Percentiles rank a stretch among this genome's conserved stretches.
phyloP scores from a whole-genome alignment of 2,113 vertebrate species.

The Thymallus thymallus region DNA sequence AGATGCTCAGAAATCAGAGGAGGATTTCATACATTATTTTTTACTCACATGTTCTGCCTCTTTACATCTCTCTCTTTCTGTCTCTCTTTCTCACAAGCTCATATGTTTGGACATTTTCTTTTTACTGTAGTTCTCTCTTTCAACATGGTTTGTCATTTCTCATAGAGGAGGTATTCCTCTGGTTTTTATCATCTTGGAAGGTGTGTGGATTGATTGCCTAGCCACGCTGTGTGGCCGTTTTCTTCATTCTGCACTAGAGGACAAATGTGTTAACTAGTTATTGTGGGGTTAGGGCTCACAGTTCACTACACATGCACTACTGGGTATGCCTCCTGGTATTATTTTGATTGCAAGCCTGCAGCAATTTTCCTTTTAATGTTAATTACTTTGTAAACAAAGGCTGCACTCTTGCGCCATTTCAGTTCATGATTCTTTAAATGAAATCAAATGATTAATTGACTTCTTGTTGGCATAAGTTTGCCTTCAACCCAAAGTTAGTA shows the following conservation, averaged over 20 bases:
- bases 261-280: neutral
- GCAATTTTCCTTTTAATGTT: neutral
- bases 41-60: neutral
- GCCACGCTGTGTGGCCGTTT: slow-evolving; percentile 16
- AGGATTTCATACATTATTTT: slow-evolving; percentile 28
- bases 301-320: slow-evolving; percentile 19
- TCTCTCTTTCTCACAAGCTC: neutral
- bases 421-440: neutral
- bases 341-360: slow-evolving; percentile 30
- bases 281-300: slow-evolving; percentile 18
- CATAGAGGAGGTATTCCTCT: slow-evolving; percentile 16
- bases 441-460: neutral
- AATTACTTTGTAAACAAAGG: neutral
- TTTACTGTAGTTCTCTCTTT: slow-evolving; percentile 22
- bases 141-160: too few species aligned
- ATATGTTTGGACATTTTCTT: slow-evolving; percentile 11
- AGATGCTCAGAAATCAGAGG: slow-evolving; percentile 10
- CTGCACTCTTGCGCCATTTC: neutral
- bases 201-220: slow-evolving; percentile 34
- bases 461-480: neutral
- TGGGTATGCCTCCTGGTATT: slow-evolving; percentile 41
- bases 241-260: neutral
- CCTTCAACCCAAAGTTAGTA: too few species aligned
- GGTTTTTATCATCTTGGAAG: slow-evolving; percentile 19
- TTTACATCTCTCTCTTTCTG: neutral